Conservation (phyloP, 2,888 invertebrate species). For the Chydorus sphaericus region DNA sequence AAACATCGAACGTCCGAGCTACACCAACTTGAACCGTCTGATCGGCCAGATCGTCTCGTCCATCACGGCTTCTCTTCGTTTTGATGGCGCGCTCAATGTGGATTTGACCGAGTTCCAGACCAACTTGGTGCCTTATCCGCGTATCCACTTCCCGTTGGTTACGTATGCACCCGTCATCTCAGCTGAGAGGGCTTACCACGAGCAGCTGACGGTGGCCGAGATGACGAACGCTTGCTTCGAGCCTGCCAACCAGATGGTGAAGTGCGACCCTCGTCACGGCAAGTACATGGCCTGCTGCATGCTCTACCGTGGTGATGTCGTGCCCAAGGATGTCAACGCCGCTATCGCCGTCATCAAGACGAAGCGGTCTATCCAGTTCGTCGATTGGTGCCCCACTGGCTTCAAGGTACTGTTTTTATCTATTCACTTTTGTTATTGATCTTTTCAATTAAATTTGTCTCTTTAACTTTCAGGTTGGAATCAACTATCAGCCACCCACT, state of each 20-base stretch:
- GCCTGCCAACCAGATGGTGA: slow-evolving; percentile 33
- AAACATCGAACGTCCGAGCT: slow-evolving; percentile 38
- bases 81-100: slow-evolving; percentile 48
- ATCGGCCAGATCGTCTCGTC: slow-evolving; percentile 85
- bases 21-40: slow-evolving; percentile 82
- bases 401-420: slow-evolving; percentile 35
- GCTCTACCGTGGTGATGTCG: slow-evolving; percentile 77
- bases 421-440: slow-evolving; percentile 24
- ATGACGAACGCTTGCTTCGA: slow-evolving; percentile 35
- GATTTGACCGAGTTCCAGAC: slow-evolving; percentile 84
- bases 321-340: slow-evolving; percentile 33
- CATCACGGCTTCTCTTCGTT: slow-evolving; percentile 27
- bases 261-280: slow-evolving; percentile 28
- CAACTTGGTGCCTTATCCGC: slow-evolving; percentile 34
- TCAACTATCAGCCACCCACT: slow-evolving; percentile 54
- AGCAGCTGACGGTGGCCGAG: slow-evolving; percentile 28
- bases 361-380: slow-evolving; percentile 35
- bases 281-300: slow-evolving; percentile 56
- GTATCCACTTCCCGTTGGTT: slow-evolving; percentile 37
- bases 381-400: slow-evolving; percentile 39
- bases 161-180: slow-evolving; percentile 23
- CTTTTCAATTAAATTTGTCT: slow-evolving; percentile 36
- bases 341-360: slow-evolving; percentile 33
- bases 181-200: slow-evolving; percentile 24
- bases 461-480: slow-evolving; percentile 41